Evolutionary conservation across 2,888 invertebrate genomes (phyloP), one percentile per base, ranked within the genome.

Genomic region (Galerucella calmariensis): DNA sequence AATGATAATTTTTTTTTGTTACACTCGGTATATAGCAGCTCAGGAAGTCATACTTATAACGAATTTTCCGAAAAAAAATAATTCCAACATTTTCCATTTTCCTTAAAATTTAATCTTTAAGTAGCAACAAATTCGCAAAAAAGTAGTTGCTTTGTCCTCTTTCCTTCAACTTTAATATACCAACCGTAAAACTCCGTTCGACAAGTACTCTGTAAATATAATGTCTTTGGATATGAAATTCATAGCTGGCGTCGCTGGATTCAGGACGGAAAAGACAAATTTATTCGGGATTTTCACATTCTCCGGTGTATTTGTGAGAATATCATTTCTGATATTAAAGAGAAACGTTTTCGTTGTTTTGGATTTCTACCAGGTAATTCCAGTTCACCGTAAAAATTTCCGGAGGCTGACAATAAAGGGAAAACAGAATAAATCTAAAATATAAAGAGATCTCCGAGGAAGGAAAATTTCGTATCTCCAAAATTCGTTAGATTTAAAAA

Each of bases 281-380:
- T 83, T 82, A 82, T 82, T 82, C 81, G 46, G 63, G 82, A 81
- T 83, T 83, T 83, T 81, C 82, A 77, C 79, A 78, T 81, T 79
- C 81, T 81, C 77, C 75, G 58, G 67, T 63, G 78, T 80, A 78
- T 81, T 81, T 81, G 79, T 75, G 78, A 77, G 79, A 81, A 82
- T 81, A 82, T 82, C 82, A 79, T 79, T 79, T 72, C 74, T 68
- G 79, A 83, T 83, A 83, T 83, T 83, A 83, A 81, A 82, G 74
- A 59, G 74, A 76, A 77, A 77, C 74, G 76, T 75, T 76, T 75
- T 75, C 73, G 73, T 78, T 76, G 77, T 80, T 79, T 75, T 76
- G 72, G 75, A 65, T 75, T 74, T 61, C 53, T 44, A 46, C 63
- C 20, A 46, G 63, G 63, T 46, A 44, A 65, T 65, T 67, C 35